A percentile compares a stretch with the other conserved stretches of the same genome.
phyloP scores from a whole-genome alignment of 2,113 vertebrate genomes.

The Podarcis muralis region DNA sequence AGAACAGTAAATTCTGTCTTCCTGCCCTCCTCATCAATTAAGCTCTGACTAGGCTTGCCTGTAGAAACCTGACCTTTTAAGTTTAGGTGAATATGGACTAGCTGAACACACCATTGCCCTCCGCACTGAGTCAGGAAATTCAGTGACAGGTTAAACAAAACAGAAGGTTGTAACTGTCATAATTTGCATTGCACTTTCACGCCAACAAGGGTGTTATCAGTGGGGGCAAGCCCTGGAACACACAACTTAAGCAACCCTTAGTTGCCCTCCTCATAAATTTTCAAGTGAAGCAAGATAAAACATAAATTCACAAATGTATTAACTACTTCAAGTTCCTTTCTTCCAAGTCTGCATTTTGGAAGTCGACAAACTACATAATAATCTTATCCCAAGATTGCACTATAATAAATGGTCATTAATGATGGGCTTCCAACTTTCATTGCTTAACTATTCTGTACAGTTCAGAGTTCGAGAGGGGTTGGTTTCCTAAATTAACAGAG shows the following conservation, averaged over 20 bases:
- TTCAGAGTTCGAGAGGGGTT: neutral
- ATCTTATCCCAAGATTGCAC: slow-evolving; percentile 47
- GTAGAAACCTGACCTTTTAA: slow-evolving; percentile 86
- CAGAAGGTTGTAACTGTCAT: slow-evolving; percentile 92
- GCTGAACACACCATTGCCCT: slow-evolving; percentile 83
- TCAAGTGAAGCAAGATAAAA: slow-evolving; percentile 84
- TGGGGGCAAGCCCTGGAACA: slow-evolving; percentile 88
- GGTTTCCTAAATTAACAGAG: neutral
- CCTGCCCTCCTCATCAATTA: slow-evolving; percentile 88
- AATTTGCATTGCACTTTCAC: slow-evolving; percentile 90
- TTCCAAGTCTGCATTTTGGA: slow-evolving; percentile 72
- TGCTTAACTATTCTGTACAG: neutral
- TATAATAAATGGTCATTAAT: slow-evolving; percentile 35
- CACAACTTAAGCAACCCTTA: slow-evolving; percentile 80
- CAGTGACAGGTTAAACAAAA: slow-evolving; percentile 89
- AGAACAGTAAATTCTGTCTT: slow-evolving; percentile 88
- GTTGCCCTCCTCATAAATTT: slow-evolving; percentile 84
- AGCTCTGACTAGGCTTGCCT: slow-evolving; percentile 85
- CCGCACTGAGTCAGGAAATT: slow-evolving; percentile 86
- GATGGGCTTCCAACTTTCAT: slow-evolving; percentile 37
- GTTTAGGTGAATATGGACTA: slow-evolving; percentile 85
- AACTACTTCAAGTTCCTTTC: slow-evolving; percentile 69
- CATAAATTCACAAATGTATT: slow-evolving; percentile 80
- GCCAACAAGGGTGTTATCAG: slow-evolving; percentile 90
- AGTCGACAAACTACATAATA: slow-evolving; percentile 56